These are phyloP conservation scores for Lerema accius DNA, from an alignment of 1,140 invertebrate genomes.

Conservation along the genomic window DNA sequence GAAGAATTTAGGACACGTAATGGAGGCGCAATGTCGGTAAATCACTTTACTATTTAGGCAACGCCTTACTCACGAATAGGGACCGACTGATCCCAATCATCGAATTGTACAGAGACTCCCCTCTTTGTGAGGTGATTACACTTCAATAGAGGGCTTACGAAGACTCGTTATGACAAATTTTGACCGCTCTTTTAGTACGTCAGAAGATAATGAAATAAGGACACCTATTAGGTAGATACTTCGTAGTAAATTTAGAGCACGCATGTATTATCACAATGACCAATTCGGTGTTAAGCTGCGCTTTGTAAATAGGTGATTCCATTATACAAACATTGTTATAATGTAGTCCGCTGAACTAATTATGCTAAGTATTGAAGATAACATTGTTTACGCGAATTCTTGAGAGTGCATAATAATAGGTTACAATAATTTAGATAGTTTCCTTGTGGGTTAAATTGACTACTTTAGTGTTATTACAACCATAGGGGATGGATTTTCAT, in stretches of 20 bases:
- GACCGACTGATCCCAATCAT: constrained; percentile 65
- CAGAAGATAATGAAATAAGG: constrained; percentile 14
- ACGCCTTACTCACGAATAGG: constrained; percentile 50
- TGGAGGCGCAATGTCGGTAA: no score
- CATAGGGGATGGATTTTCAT: no score
- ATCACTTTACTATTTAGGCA: constrained; percentile 49
- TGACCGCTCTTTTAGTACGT: constrained; percentile 38
- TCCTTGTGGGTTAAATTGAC: no score
- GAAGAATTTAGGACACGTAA: no score
- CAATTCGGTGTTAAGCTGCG: background rate
- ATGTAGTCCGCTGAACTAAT: constrained; percentile 4
- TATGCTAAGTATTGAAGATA: constrained; percentile 13
- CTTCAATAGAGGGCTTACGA: constrained; percentile 54
- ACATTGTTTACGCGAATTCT: constrained; percentile 5
- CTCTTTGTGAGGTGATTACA: constrained; percentile 63
- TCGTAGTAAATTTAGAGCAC: constrained; percentile 23
- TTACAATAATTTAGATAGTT: no score
- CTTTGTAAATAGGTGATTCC: constrained; percentile 11
- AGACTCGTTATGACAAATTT: constrained; percentile 58
- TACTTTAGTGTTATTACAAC: no score
- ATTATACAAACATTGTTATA: constrained; percentile 11
- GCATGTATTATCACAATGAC: background rate
- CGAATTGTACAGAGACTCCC: constrained; percentile 60
- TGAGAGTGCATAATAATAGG: background rate
- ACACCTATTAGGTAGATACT: background rate